Percentiles rank a stretch among this genome's conserved stretches.
Evolutionary conservation across 2,888 invertebrate species (phyloP).

Genomic region (Cepaea hortensis): DNA sequence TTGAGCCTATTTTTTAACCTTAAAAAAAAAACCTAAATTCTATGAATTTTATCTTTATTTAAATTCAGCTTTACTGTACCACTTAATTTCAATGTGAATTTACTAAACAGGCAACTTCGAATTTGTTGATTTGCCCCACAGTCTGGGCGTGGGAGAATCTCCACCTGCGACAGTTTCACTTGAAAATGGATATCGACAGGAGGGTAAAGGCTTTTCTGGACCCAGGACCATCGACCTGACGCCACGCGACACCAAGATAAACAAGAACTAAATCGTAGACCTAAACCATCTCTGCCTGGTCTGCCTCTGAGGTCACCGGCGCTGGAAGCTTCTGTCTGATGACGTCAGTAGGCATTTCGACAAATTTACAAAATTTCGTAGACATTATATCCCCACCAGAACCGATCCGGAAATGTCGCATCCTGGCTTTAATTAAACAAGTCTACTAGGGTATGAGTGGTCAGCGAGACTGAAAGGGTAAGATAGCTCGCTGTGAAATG

Average conservation of each 20-base stretch:
- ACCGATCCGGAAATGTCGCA: not conserved
- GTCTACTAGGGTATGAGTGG: not conserved
- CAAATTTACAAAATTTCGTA: not conserved
- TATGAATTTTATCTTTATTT: no score
- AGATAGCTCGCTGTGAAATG: no score
- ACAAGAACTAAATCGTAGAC: not conserved
- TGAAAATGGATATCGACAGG: no score
- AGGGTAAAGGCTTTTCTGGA: not conserved
- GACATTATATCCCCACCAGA: not conserved
- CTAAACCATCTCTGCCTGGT: not conserved
- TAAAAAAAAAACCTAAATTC: no score
- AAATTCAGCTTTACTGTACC: no score
- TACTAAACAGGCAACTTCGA: no score
- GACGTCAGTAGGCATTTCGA: not conserved
- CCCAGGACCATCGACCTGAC: not conserved
- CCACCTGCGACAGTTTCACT: no score
- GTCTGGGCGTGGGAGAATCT: no score
- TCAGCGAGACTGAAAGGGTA: no score
- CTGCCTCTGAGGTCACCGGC: not conserved
- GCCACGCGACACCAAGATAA: not conserved
- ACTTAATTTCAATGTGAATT: no score
- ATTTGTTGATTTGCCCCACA: no score
- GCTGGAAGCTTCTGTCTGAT: not conserved
- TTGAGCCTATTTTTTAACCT: no score
- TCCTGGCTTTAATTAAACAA: not conserved